Percentiles rank a stretch among this genome's conserved stretches.
Conservation (phyloP, 1,140 invertebrate species). For the Pygmarrhopalites habei region DNA sequence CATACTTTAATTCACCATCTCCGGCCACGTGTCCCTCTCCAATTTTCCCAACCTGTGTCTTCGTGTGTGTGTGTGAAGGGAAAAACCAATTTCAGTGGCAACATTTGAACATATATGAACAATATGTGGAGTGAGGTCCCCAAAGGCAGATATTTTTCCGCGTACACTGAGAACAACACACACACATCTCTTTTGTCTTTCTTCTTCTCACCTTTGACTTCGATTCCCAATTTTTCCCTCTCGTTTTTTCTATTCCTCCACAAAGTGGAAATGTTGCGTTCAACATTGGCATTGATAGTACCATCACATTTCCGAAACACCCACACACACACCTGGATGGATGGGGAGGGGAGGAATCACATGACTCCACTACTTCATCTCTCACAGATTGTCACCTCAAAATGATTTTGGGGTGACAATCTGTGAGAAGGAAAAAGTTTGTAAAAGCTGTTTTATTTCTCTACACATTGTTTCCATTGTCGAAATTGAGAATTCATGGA, state of each 20-base stretch:
- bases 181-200: not conserved
- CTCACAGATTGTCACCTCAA: too few relatives aligned
- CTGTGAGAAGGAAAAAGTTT: too few relatives aligned
- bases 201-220: constrained; percentile 3
- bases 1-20: not conserved
- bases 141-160: constrained; percentile 16
- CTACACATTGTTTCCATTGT: too few relatives aligned
- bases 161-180: not conserved
- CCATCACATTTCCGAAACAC: not conserved
- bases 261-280: not conserved
- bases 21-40: not conserved
- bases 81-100: constrained; percentile 25
- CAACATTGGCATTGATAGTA: not conserved
- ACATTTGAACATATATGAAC: constrained; percentile 25
- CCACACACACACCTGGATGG: not conserved
- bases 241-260: not conserved
- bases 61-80: not conserved
- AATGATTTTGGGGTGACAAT: too few relatives aligned
- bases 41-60: too few relatives aligned
- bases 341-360: not conserved
- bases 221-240: not conserved
- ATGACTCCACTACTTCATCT: not conserved
- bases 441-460: too few relatives aligned
- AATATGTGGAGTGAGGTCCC: constrained; percentile 17
- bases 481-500: too few relatives aligned